Conservation (phyloP, 2,113 vertebrate genomes). For the Egretta garzetta region DNA sequence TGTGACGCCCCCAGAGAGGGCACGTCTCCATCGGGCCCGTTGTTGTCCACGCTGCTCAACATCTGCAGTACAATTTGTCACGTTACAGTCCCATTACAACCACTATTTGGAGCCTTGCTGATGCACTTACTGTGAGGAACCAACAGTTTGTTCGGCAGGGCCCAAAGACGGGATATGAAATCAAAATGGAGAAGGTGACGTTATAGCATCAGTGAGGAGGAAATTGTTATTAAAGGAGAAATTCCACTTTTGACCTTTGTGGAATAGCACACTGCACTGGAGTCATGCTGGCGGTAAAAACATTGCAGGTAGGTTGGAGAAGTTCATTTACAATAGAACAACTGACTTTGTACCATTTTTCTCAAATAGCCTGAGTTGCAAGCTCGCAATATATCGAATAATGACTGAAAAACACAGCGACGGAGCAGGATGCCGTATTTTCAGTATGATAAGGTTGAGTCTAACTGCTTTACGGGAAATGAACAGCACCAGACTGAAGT, state of each 20-base stretch:
- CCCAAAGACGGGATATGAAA: not conserved
- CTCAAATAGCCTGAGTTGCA: not conserved
- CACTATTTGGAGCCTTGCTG: not conserved
- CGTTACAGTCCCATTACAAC: not conserved
- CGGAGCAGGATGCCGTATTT: not conserved
- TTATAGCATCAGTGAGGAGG: not conserved
- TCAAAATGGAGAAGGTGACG: not conserved
- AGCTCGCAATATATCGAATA: not conserved
- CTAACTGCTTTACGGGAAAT: not conserved
- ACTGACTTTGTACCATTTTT: not conserved
- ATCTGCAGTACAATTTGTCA: not conserved
- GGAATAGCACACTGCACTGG: not conserved
- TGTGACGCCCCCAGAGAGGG: not conserved
- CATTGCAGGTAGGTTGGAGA: not conserved
- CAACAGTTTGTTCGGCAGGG: not conserved
- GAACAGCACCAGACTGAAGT: slow-evolving; percentile 33
- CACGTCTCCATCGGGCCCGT: not conserved
- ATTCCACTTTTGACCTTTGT: not conserved
- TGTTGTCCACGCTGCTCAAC: not conserved
- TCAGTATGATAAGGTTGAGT: not conserved
- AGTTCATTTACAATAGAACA: not conserved
- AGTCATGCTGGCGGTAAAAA: not conserved
- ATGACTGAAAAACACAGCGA: not conserved
- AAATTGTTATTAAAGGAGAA: not conserved
- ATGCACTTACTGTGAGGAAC: not conserved